Conservation (phyloP, 2,113 vertebrate genomes). For the Etheostoma spectabile region DNA sequence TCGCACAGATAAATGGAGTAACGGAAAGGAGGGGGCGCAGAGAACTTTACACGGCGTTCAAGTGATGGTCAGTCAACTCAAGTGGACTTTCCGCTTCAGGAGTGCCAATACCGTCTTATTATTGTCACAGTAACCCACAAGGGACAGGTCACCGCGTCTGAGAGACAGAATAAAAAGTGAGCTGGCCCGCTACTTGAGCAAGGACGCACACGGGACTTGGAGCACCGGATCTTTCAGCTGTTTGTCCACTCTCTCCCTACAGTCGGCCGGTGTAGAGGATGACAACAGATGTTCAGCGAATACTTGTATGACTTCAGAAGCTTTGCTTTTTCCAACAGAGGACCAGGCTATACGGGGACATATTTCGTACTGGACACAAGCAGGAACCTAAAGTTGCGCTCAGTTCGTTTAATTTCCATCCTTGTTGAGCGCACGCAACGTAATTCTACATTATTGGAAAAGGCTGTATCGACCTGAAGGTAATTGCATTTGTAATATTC, state of each 20-base stretch:
- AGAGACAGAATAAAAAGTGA: constrained; percentile 83
- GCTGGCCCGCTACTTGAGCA: constrained; percentile 41
- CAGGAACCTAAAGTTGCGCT: constrained; percentile 19
- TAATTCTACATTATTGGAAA: not conserved
- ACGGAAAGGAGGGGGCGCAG: constrained; percentile 66
- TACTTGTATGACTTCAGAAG: constrained; percentile 63
- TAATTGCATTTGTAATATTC: not conserved
- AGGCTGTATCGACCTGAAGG: constrained; percentile 3
- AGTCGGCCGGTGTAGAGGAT: constrained; percentile 48
- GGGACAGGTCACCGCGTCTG: constrained; percentile 85
- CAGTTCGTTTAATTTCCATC: constrained; percentile 9
- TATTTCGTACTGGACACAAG: not conserved
- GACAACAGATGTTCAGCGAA: constrained; percentile 55
- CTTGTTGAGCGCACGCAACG: constrained; percentile 12
- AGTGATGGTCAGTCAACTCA: constrained; percentile 75
- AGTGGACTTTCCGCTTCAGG: constrained; percentile 55
- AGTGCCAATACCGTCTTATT: constrained; percentile 68
- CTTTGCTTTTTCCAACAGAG: not conserved
- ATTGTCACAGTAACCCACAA: constrained; percentile 76
- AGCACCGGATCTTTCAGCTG: constrained; percentile 24
- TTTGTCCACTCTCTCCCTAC: constrained; percentile 63
- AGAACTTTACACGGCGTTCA: constrained; percentile 52
- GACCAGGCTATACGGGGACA: constrained; percentile 21
- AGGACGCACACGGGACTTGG: constrained; percentile 66
- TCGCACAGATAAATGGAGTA: constrained; percentile 74